These are phyloP conservation scores for Notarius quadriscutis DNA, from an alignment of 2,113 vertebrate genomes.

Conservation along the genomic window DNA sequence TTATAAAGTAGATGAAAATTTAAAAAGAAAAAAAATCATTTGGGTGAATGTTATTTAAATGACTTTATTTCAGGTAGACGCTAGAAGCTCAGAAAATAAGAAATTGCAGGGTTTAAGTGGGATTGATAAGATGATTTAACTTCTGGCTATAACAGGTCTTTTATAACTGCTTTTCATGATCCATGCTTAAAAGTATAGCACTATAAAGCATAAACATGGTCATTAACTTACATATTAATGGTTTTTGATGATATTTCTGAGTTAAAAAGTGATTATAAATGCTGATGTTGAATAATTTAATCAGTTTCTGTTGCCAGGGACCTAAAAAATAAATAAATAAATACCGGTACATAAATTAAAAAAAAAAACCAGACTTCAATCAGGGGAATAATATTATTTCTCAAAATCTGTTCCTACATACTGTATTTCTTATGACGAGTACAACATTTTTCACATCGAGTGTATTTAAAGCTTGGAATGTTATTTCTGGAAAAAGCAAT, in stretches of 20 bases:
- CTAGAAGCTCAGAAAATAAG: neutral
- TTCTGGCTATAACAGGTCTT: neutral
- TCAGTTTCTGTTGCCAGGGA: slow-evolving; percentile 68
- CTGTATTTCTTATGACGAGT: slow-evolving; percentile 34
- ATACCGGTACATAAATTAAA: too few species aligned
- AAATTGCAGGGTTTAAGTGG: neutral
- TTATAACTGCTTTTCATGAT: neutral
- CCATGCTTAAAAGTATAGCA: neutral
- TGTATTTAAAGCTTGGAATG: slow-evolving; percentile 40
- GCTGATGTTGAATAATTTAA: slow-evolving; percentile 49
- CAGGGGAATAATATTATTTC: slow-evolving; percentile 37
- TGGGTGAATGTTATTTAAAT: neutral
- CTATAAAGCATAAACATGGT: neutral
- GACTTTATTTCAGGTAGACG: neutral
- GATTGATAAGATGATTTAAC: slow-evolving; percentile 7
- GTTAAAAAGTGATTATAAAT: neutral
- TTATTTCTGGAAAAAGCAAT: slow-evolving; percentile 43
- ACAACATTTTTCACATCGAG: slow-evolving; percentile 6
- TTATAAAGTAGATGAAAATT: neutral
- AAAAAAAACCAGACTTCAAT: slow-evolving; percentile 14
- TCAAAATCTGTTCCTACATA: slow-evolving; percentile 31
- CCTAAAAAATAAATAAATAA: neutral
- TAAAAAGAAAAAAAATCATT: neutral
- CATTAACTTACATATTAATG: neutral
- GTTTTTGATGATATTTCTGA: neutral